A percentile compares a stretch with the other conserved stretches of the same genome.
Evolutionary conservation across 2,888 invertebrate species (phyloP).

Genomic region (Apodemia mormo): DNA sequence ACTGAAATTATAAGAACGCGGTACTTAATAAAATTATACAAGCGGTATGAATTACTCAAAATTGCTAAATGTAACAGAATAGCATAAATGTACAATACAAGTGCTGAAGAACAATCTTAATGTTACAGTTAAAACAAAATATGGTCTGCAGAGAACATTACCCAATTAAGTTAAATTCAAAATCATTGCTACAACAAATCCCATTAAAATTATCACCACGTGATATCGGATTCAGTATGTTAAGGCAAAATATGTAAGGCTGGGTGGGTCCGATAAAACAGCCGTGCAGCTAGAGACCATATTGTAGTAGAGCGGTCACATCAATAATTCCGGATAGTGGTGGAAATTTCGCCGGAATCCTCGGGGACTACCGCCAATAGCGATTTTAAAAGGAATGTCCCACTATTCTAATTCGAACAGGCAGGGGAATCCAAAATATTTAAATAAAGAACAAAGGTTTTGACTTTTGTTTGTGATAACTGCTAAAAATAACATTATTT

Average conservation of each 20-base stretch:
- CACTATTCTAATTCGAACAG: slow-evolving; percentile 14
- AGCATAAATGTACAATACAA: not conserved
- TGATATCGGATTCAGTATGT: slow-evolving; percentile 7
- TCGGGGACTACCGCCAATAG: slow-evolving; percentile 32
- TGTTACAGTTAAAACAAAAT: not conserved
- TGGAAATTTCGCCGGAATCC: slow-evolving; percentile 28
- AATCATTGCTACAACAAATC: not conserved
- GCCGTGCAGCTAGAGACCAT: slow-evolving; percentile 5
- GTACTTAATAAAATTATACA: too few relatives aligned
- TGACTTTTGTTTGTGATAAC: not conserved
- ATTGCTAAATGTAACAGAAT: not conserved
- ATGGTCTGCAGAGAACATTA: not conserved
- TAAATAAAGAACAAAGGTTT: not conserved
- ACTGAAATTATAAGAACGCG: too few relatives aligned
- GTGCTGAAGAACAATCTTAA: not conserved
- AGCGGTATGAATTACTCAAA: too few relatives aligned
- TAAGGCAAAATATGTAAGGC: not conserved
- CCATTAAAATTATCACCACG: slow-evolving; percentile 2
- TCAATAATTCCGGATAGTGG: slow-evolving; percentile 35
- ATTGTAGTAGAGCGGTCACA: slow-evolving; percentile 29
- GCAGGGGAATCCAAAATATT: slow-evolving; percentile 5
- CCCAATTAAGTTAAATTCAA: slow-evolving; percentile 3
- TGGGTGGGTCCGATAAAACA: slow-evolving; percentile 8
- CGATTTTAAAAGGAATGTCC: slow-evolving; percentile 27
- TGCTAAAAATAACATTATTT: not conserved